These are phyloP conservation scores for Anguilla rostrata DNA, from an alignment of 2,113 vertebrate species.

Conservation along the genomic window DNA sequence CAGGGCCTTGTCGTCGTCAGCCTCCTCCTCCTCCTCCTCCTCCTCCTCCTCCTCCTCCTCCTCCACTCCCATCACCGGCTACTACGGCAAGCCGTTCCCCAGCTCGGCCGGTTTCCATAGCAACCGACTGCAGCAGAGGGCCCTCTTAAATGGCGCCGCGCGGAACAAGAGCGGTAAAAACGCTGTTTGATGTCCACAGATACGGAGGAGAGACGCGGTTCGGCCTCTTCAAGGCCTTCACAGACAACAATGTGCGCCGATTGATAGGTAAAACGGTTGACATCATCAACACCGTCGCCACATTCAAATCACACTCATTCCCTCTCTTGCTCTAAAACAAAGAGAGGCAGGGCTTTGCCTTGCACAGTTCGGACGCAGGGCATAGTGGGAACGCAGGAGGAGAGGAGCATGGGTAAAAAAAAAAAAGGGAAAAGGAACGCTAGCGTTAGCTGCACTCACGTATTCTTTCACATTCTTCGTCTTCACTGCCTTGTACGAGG, in stretches of 20 bases:
- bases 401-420: not conserved
- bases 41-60: not conserved
- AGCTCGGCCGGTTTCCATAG: constrained; percentile 54
- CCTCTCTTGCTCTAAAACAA: not conserved
- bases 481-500: constrained; percentile 98
- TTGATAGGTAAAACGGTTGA: not conserved
- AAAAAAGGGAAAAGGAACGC: too few relatives aligned
- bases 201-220: not conserved
- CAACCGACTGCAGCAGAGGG: constrained; percentile 38
- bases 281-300: not conserved
- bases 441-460: constrained; percentile 74
- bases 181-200: not conserved
- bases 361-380: not conserved
- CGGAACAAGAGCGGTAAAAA: constrained; percentile 39
- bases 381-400: not conserved
- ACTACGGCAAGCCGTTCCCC: constrained; percentile 22
- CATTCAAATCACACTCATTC: not conserved
- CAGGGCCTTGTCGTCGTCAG: constrained; percentile 52
- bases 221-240: not conserved
- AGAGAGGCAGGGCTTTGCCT: not conserved
- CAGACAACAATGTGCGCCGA: not conserved
- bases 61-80: not conserved
- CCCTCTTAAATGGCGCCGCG: not conserved
- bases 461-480: constrained; percentile 99
- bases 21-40: constrained; percentile 27